Base-by-base conservation (phyloP, 2,888 invertebrate genomes). In the Nephrotoma appendiculata region DNA sequence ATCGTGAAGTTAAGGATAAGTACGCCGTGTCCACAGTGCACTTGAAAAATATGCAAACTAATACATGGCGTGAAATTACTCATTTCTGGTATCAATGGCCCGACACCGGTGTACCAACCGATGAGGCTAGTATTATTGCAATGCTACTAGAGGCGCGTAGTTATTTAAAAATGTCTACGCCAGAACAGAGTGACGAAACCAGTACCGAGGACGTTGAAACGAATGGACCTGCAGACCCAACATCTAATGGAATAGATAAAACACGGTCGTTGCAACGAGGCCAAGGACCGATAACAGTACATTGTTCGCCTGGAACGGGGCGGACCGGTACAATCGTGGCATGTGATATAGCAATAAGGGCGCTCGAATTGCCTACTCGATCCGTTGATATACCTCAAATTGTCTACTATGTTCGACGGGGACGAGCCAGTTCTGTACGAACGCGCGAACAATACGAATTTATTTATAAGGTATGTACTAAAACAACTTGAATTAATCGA, bases 31-130 rank as follows among this genome's bases (percentile, higher is more conserved):
- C 98, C 41, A 95, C 94, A 89, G 92, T 98, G 19, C 95, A 97
- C 90, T 92, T 98, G 2, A 96, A 97, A 92, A 96, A 96, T 91
- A 92, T 96, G 91, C 93, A 95, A 88, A 96, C 95, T 85, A 96
- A 96, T 90, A 95, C 96, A 88, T 96, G 96, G 94, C 92, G 98
- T 83, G 98, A 98, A 91, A 93, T 98, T 87, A 96, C 95, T 0
- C 98, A 98, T 90, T 94, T 98, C 89, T 98, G 98, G 98, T 98
- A 97, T 92, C 95, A 97, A 90, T 98, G 98, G 98, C 98, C 98
- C 0, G 91, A 92, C 87, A 94, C 95, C 88, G 97, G 97, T 0
- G 95, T 96, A 0, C 98, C 98, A 1, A 94, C 94, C 6, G 97
- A 98, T 89, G 95, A 95, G 86, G 95, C 96, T 86, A 96, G 96